These are phyloP conservation scores for Tineola bisselliella DNA, from an alignment of 2,888 invertebrate species.

Conservation along the genomic window DNA sequence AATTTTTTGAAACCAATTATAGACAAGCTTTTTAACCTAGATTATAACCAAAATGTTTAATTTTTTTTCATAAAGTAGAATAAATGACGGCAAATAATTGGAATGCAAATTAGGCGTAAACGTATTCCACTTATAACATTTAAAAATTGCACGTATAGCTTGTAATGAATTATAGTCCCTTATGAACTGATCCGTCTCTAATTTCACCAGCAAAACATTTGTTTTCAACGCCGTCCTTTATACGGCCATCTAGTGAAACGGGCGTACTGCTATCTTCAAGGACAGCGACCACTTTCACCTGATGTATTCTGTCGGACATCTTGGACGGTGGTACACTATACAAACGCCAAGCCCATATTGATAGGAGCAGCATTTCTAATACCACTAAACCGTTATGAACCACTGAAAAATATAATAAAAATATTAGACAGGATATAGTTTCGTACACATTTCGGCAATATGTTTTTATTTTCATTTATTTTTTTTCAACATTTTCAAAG, in stretches of 20 bases:
- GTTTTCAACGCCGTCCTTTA: constrained; percentile 30
- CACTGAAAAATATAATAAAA: constrained; percentile 56
- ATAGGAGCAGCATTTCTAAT: constrained; percentile 74
- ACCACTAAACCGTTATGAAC: constrained; percentile 74
- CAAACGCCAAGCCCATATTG: constrained; percentile 69
- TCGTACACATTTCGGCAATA: too few relatives aligned
- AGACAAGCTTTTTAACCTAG: too few relatives aligned
- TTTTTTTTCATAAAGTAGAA: too few relatives aligned
- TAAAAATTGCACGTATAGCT: too few relatives aligned
- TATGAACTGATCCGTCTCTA: not conserved
- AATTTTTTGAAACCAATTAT: too few relatives aligned
- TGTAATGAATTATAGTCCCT: not conserved
- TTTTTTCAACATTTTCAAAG: too few relatives aligned
- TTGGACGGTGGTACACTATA: constrained; percentile 61
- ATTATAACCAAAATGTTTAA: too few relatives aligned
- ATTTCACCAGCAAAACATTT: constrained; percentile 24
- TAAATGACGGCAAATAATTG: too few relatives aligned
- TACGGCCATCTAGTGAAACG: constrained; percentile 22
- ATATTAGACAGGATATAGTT: too few relatives aligned
- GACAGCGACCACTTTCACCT: constrained; percentile 37
- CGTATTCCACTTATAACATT: too few relatives aligned
- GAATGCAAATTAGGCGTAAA: too few relatives aligned
- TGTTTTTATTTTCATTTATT: too few relatives aligned
- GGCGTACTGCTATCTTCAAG: constrained; percentile 30
- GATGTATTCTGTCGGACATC: constrained; percentile 31